Evolutionary conservation across 2,888 invertebrate species (phyloP).

Genomic region (Apoderus coryli): DNA sequence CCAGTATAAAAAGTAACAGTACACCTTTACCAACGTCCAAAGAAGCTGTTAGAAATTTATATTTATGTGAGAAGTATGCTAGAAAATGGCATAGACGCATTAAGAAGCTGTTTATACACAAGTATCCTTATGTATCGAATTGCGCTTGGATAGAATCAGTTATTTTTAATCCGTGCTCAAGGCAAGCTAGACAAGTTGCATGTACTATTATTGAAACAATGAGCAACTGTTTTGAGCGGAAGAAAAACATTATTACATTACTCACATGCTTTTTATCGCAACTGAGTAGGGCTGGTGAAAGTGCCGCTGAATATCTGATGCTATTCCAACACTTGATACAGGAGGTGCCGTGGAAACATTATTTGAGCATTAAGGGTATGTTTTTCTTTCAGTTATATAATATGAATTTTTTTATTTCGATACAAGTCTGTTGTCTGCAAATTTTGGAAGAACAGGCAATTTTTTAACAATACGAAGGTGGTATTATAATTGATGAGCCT

Average conservation of each 20-base stretch:
- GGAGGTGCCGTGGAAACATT: conserved; percentile 85
- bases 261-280: conserved; percentile 80
- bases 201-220: conserved; percentile 79
- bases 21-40: conserved; percentile 20
- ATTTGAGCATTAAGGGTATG: conserved; percentile 66
- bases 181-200: conserved; percentile 75
- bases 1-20: no score
- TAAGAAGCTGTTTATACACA: conserved; percentile 17
- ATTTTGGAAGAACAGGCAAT: no score
- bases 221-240: conserved; percentile 52
- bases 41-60: conserved; percentile 28
- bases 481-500: no score
- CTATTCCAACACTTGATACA: conserved; percentile 76
- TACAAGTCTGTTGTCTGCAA: no score
- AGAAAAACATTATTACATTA: conserved; percentile 67
- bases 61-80: conserved; percentile 62
- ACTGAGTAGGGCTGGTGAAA: conserved; percentile 77
- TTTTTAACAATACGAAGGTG: no score
- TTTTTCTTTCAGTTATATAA: no score
- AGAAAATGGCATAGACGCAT: conserved; percentile 43
- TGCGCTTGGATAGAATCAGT: conserved; percentile 84
- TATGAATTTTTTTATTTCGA: no score
- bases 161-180: conserved; percentile 81
- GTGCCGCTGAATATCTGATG: conserved; percentile 78
- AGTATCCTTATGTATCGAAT: conserved; percentile 44